These are phyloP conservation scores for Aldabrachelys gigantea DNA, from an alignment of 2,113 vertebrate genomes.

Conservation along the genomic window DNA sequence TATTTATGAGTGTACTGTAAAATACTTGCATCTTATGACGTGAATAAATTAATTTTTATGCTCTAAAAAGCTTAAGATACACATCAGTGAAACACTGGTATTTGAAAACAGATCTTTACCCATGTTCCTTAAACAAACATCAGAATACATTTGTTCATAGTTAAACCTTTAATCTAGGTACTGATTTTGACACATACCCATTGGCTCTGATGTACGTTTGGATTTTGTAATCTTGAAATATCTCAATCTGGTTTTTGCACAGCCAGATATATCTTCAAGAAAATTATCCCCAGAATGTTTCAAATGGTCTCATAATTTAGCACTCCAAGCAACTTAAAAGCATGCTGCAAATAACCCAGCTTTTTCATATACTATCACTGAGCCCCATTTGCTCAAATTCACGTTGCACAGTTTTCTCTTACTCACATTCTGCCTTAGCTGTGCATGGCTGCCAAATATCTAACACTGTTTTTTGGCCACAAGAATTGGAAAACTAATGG, in stretches of 20 bases:
- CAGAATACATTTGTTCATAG: background rate
- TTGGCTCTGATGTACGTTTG: background rate
- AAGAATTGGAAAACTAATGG: conserved; percentile 5
- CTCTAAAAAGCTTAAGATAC: background rate
- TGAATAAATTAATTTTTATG: background rate
- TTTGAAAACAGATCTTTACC: background rate
- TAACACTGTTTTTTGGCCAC: background rate
- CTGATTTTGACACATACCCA: background rate
- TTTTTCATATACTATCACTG: background rate
- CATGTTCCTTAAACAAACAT: background rate
- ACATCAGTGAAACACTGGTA: background rate
- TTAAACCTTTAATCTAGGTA: background rate
- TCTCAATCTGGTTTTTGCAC: background rate
- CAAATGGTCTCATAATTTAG: background rate
- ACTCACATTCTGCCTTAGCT: background rate
- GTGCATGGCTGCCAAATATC: background rate
- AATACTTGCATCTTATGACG: background rate
- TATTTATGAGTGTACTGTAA: background rate
- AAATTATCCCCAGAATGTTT: background rate
- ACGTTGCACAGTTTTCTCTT: background rate
- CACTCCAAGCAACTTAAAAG: background rate
- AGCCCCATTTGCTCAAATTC: background rate
- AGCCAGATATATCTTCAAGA: background rate
- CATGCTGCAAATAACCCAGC: background rate
- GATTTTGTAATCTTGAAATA: background rate